These are phyloP conservation scores for Drosophila diplacantha DNA, from an alignment of 2,888 invertebrate genomes.

Conservation along the genomic window DNA sequence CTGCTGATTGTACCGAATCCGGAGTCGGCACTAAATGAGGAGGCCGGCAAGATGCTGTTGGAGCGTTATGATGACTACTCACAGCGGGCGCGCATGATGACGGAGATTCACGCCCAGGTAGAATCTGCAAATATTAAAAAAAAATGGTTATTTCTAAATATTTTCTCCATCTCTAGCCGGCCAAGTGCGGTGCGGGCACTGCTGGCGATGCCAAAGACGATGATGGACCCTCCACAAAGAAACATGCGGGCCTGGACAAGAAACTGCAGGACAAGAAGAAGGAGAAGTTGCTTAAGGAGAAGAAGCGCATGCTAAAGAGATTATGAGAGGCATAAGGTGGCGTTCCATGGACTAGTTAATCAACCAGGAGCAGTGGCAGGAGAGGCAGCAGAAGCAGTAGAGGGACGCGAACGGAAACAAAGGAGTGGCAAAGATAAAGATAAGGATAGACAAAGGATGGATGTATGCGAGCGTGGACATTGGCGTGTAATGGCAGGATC, in stretches of 20 bases:
- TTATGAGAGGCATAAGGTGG: constrained; percentile 81
- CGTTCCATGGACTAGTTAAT: constrained; percentile 23
- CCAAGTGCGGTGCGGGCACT: constrained; percentile 75
- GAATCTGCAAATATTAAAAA: background rate
- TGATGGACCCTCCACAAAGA: constrained; percentile 88
- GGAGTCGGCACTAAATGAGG: constrained; percentile 97
- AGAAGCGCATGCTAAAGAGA: constrained; percentile 90
- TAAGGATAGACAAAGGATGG: constrained; percentile 10
- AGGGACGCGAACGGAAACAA: constrained; percentile 11
- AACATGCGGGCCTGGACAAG: constrained; percentile 87
- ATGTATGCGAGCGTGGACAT: constrained; percentile 10
- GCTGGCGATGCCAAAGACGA: constrained; percentile 75
- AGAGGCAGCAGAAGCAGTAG: constrained; percentile 13
- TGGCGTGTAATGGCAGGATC: constrained; percentile 6
- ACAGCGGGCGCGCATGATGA: constrained; percentile 91
- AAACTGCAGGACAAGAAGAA: constrained; percentile 85
- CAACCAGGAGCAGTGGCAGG: constrained; percentile 19
- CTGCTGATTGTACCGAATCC: constrained; percentile 97
- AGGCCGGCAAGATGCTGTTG: constrained; percentile 94
- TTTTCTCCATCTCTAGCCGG: constrained; percentile 76
- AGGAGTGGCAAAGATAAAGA: constrained; percentile 8
- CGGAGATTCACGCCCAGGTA: constrained; percentile 92
- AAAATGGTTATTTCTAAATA: background rate
- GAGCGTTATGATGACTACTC: constrained; percentile 96
- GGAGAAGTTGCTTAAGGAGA: constrained; percentile 85